Base-by-base conservation (phyloP, 2,797 vertebrate species). In the Xiphorhynchus erythropygius region DNA sequence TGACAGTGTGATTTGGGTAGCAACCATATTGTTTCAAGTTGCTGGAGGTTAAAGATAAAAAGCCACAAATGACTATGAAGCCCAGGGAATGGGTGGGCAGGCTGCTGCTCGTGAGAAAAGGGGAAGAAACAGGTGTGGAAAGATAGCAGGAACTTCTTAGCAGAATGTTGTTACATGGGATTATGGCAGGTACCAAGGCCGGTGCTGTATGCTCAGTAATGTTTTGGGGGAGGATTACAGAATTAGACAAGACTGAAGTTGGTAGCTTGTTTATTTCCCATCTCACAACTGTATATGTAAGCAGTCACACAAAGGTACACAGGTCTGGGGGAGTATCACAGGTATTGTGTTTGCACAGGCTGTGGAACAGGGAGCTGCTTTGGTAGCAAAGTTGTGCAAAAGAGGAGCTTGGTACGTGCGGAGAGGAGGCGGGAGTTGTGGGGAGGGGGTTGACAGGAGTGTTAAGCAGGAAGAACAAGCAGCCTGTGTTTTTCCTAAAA, bases 181-280 rank as follows among this genome's bases (percentile, higher is more conserved):
- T 56, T n/a, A 14, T 11, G 23, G 63, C 33, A 47, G 41, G 28
- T 41, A 5, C 0, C 25, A 39, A 67, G 62, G 41, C 33, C 67
- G 41, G 2, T 24, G 68, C 35, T 84, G 27, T 47, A 2, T 8
- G 12, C 24, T n/a, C 13, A 4, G 63, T 22, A n/a, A 16, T 25
- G 63, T 67, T 73, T 75, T 47, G 7, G 30, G 32, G 65, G 55
- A 81, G 62, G 41, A 33, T 76, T 55, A 91, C 56, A 90, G 83
- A 86, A 86, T 39, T 46, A 35, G 79, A n/a, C 89, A 52, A 64
- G 82, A 53, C 41, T 55, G 3, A 90, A 60, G 77, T 41, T 49
- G 64, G 46, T 49, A 88, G 44, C 59, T 92, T 57, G 22, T 96
- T 97, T 96, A 96, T 96, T 96, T 96, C 79, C 89, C 85, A 77